Evolutionary conservation across 2,797 vertebrate species (phyloP), one percentile per base, ranked within the genome.

Genomic region (Pagetopsis macropterus): DNA sequence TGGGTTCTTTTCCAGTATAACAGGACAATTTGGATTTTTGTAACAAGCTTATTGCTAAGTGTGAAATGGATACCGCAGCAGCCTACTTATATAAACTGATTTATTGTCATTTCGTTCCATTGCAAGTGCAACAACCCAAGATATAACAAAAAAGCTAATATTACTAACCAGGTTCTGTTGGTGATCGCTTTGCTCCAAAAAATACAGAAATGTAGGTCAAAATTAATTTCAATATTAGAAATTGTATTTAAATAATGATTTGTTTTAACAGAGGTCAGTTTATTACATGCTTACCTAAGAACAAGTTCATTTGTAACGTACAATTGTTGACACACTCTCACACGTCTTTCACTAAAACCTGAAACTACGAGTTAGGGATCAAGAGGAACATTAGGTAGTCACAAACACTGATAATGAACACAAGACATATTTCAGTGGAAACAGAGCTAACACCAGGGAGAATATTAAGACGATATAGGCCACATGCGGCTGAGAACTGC

Each of bases 401-500:
- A 27, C 17, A 3, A 54, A 65, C 72, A 58, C 10, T 54, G 48
- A 73, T 69, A 70, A 69, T 74, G 61, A 79, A 77, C 23, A 63
- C 46, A 37, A 79, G 69, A 70, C 17, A 1, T 9, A 49, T 68
- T 74, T 70, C 58, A 54, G 48, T 76, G 37, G 62, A 46, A 54
- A 66, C n/a, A 54, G 49, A 15, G 19, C 27, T 41, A 81, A 75
- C 68, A 70, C 50, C 70, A 54, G 58, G 48, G 74, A 81, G 60
- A 64, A 76, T 57, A 55, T 76, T 70, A 50, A 40, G 67, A 78
- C 70, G 55, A 81, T 73, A 72, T 70, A 46, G 67, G 54, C 63
- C 54, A 58, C 74, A 65, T 71, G 76, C 9, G 9, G 72, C 65
- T 40, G 16, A 78, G 56, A 87, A 85, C 33, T 78, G 85, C 81